Evolutionary conservation across 1,140 invertebrate species (phyloP).

Genomic region (Aphaenogaster ashmeadi): DNA sequence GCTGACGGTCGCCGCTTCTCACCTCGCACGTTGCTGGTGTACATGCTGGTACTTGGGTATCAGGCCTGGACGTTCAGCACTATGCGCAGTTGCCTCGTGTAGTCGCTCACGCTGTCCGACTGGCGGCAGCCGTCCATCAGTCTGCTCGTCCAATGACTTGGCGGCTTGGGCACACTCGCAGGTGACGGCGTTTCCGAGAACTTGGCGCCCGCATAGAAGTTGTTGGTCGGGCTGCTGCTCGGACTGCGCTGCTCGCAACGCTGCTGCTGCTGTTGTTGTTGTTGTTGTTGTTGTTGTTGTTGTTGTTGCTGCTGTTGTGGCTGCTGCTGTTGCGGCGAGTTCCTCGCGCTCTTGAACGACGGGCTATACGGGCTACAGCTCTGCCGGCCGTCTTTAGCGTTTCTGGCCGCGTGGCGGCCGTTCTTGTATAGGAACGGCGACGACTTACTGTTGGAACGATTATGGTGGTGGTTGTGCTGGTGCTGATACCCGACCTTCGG

Average conservation of each 20-base stretch:
- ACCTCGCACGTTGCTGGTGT: conserved; percentile 29
- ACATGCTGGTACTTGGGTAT: conserved; percentile 74
- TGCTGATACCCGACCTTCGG: conserved; percentile 80
- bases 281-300: conserved; percentile 76
- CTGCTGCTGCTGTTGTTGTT: conserved; percentile 24
- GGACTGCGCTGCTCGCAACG: conserved; percentile 74
- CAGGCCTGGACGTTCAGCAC: conserved; percentile 88
- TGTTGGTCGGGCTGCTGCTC: conserved; percentile 85
- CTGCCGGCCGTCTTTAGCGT: conserved; percentile 72
- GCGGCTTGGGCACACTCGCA: conserved; percentile 88
- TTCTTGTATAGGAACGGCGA: conserved; percentile 73
- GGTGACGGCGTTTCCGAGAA: conserved; percentile 89
- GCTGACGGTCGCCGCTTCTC: conserved; percentile 19
- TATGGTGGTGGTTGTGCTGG: conserved; percentile 55
- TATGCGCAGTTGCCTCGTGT: conserved; percentile 88
- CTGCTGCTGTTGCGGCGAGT: conserved; percentile 73
- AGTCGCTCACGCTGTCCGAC: conserved; percentile 70
- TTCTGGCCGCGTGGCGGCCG: conserved; percentile 52
- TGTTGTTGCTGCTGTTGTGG: conserved; percentile 76
- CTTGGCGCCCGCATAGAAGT: conserved; percentile 89
- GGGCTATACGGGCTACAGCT: conserved; percentile 79
- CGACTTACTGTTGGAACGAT: conserved; percentile 73
- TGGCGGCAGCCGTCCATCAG: conserved; percentile 78
- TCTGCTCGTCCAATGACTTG: conserved; percentile 87
- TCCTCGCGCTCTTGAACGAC: conserved; percentile 74